Evolutionary conservation across 1,140 invertebrate species (phyloP).

Genomic region (Anastrepha obliqua): DNA sequence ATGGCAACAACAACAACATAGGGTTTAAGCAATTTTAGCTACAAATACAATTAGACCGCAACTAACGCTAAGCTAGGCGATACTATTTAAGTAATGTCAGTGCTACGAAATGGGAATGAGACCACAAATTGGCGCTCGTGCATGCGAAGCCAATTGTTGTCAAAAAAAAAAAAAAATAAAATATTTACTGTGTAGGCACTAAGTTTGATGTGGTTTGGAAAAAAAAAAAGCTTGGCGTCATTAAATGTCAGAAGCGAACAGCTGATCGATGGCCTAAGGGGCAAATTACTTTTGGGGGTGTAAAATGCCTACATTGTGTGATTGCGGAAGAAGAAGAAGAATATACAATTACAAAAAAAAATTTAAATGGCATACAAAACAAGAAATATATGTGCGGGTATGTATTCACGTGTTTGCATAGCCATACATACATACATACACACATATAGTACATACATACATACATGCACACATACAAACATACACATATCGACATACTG

Average conservation of each 20-base stretch:
- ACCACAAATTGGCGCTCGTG: slow-evolving; percentile 2
- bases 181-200: not conserved
- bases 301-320: not conserved
- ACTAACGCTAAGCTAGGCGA: slow-evolving; percentile 10
- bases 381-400: not conserved
- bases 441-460: not conserved
- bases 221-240: not conserved
- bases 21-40: not conserved
- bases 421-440: not conserved
- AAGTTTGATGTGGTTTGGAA: not conserved
- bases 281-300: not conserved
- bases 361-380: not conserved
- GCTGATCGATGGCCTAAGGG: not conserved
- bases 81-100: slow-evolving; percentile 3
- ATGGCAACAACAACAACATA: not conserved
- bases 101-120: not conserved
- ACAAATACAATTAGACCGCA: not conserved
- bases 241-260: not conserved
- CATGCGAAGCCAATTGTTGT: not conserved
- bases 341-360: not conserved
- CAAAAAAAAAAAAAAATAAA: not conserved
- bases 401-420: not conserved
- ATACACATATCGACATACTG: not conserved
- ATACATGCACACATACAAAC: not conserved
- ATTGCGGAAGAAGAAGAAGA: not conserved